Evolutionary conservation across 23 tunicate species (phyloP), one percentile per base, ranked within the genome.

Genomic region (Halocynthia roretzi): DNA sequence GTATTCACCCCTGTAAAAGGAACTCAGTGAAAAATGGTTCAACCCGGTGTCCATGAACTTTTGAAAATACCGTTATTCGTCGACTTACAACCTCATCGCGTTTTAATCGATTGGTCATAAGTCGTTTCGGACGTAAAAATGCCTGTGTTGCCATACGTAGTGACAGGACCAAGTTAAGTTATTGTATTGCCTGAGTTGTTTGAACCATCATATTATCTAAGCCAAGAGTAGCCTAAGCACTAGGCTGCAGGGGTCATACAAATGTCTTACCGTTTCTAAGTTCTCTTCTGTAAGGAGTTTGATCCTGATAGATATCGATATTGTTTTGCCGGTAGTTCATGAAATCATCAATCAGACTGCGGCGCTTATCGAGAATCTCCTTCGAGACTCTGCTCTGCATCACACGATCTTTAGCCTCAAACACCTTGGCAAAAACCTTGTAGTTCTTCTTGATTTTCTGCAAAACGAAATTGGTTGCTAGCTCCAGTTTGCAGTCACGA

Each of bases 381-480:
- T 96, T 90, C 56, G 96, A 90, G 9, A 82, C 92, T 6, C 88
- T 85, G 71, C 78, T 80, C 44, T 85, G 87, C 9, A 91, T 53
- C 56, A 80, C 80, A n/a, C 99, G 87, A 68, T 96, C 99, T 60
- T 90, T 90, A 49, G 83, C 91, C 69, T 90, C 99, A 62, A 96
- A 96, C 84, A 77, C 56, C 67, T 86, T 80, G 76, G 94, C 82
- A 80, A 85, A 96, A 20, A 55, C 50, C 69, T 86, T 85, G 68
- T 81, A 68, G 61, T 96, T 79, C 77, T 82, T 85, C 12, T 80
- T 80, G 56, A 96, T 81, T 78, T 90, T 83, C 96, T 92, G 77
- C 52, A 58, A 58, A 58, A 58, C 1, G 4, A 58, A 58, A 1
- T 0, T 58, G 15, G 63, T 58, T 58, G 15, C n/a, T 58, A n/a